Evolutionary conservation across 2,797 vertebrate genomes (phyloP).

Genomic region (Manis javanica): DNA sequence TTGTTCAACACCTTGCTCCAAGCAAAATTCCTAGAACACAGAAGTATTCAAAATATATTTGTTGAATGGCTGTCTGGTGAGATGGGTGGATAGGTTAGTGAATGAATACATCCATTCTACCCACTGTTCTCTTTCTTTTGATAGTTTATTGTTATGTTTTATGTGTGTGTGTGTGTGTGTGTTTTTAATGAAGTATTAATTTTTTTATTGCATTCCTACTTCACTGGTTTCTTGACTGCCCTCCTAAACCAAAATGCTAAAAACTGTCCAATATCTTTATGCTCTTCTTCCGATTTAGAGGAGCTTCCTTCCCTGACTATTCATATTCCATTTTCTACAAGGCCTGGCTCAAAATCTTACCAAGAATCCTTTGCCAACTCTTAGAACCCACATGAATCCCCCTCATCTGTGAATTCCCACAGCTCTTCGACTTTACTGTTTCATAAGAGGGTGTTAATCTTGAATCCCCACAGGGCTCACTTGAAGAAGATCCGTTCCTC

Average conservation of each 20-base stretch:
- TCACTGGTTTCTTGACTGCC: neutral
- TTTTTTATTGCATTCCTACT: neutral
- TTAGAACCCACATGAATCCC: neutral
- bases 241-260: conserved; percentile 10
- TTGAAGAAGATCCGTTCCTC: conserved; percentile 11
- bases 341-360: neutral
- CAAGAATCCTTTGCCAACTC: neutral
- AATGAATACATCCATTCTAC: neutral
- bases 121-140: neutral
- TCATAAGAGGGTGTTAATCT: conserved; percentile 39
- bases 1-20: neutral
- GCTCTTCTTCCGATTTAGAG: neutral
- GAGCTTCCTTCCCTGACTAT: neutral
- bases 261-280: neutral
- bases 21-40: conserved; percentile 26
- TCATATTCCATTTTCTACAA: conserved; percentile 20
- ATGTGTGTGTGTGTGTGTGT: neutral
- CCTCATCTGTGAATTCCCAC: neutral
- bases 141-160: neutral
- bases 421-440: conserved; percentile 38
- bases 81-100: neutral
- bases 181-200: conserved; percentile 19
- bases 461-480: conserved; percentile 32
- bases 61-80: neutral
- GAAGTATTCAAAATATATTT: neutral